Evolutionary conservation across 1,140 invertebrate genomes (phyloP), one percentile per base, ranked within the genome.

Genomic region (Pogonus chalceus): DNA sequence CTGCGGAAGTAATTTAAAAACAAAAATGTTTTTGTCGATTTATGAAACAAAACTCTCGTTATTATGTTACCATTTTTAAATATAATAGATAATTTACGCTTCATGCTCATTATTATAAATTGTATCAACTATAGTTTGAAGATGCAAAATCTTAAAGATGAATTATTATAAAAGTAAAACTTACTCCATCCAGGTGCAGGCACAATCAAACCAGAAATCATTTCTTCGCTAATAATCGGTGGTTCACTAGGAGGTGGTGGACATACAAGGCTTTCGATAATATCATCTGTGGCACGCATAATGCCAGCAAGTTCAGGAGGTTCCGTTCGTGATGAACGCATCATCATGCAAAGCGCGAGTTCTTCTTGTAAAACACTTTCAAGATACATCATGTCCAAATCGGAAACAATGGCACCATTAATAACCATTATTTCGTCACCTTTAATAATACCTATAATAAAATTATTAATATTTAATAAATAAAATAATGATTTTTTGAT

Each of bases 301-400:
- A 90, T 81, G 24, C 85, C 86, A 20, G 81, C 83, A 58, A 92
- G 75, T 73, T 93, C 90, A 2, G 92, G 92, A 20, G 91, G 89
- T 70, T 96, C 92, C 1, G 90, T 93, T 60, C 92, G 81, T n/a
- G 92, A 93, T 18, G 92, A 96, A 57, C 93, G 81, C 83, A 97
- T 93, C 87, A 96, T 97, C 84, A 97, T 90, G 74, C 91, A 94
- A n/a, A 98, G 79, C 22, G 89, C 87, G 26, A 92, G 79, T 67
- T 96, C 93, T 71, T 97, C 94, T 74, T 96, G 92, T 54, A 98
- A 78, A 26, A 96, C 90, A 65, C 85, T 86, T 71, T 97, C 95
- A 65, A 98, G 81, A 77, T 95, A 97, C 88, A 98, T 97, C 94
- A 98, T 98, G 79, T 98, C 94, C 73, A 98, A 78, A 74, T 97